Conservation (phyloP, 2,113 vertebrate species). For the Xyliphius kryptos region DNA sequence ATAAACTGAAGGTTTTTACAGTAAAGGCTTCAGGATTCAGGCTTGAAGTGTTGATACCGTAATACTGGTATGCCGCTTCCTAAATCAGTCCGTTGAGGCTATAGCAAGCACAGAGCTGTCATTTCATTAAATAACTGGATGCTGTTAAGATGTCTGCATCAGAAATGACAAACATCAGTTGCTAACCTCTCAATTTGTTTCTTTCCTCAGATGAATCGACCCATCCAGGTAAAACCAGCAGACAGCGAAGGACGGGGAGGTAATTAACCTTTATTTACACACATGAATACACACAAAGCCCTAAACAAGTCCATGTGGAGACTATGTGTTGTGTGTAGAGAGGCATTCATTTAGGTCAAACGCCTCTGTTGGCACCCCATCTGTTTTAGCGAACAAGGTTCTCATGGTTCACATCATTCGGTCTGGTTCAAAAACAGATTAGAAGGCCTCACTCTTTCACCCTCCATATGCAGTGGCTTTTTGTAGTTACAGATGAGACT, state of each 20-base stretch:
- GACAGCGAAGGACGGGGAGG: slow-evolving; percentile 99
- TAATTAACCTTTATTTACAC: slow-evolving; percentile 68
- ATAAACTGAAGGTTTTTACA: too few species aligned
- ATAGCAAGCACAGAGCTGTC: too few species aligned
- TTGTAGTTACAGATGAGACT: slow-evolving; percentile 33
- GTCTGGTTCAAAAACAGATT: slow-evolving; percentile 53
- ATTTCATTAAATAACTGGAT: too few species aligned
- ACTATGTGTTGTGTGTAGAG: slow-evolving; percentile 49
- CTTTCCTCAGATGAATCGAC: slow-evolving; percentile 86
- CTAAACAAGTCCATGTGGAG: slow-evolving; percentile 32
- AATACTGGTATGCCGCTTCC: too few species aligned
- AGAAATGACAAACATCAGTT: too few species aligned
- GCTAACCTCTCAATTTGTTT: slow-evolving; percentile 30
- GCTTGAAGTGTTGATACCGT: too few species aligned
- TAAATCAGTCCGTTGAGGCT: too few species aligned
- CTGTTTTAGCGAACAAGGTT: slow-evolving; percentile 53
- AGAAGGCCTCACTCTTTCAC: slow-evolving; percentile 21
- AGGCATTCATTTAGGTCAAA: slow-evolving; percentile 66
- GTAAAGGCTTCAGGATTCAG: too few species aligned
- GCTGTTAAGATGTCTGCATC: too few species aligned
- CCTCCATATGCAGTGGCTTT: not conserved
- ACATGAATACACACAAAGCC: slow-evolving; percentile 33
- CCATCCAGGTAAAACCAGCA: slow-evolving; percentile 98
- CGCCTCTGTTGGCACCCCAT: slow-evolving; percentile 66
- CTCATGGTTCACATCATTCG: slow-evolving; percentile 54